Evolutionary conservation across 2,797 vertebrate species (phyloP), one percentile per base, ranked within the genome.

Genomic region (Pteronotus mesoamericanus): DNA sequence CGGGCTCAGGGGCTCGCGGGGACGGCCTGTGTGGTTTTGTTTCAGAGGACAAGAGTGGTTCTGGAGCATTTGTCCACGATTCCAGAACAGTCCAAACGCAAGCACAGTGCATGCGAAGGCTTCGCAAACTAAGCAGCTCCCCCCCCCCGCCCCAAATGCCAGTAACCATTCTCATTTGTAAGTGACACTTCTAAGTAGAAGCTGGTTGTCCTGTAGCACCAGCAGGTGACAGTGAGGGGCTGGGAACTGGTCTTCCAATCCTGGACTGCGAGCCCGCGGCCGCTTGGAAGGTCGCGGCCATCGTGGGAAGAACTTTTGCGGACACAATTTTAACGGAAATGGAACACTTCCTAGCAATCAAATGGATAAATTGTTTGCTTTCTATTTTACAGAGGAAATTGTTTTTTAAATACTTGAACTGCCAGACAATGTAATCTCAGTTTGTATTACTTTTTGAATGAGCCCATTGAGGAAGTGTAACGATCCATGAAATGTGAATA

Each of bases 401-500:
- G 88, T 82, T 95, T 68, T 92, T 86, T 94, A 94, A 90, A 84
- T 94, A 94, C 97, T 97, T 96, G 95, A 97, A 96, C 37, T 86
- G 79, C 96, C 75, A 79, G 79, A 79, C 72, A 39, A 9, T 88
- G 82, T 86, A 64, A 86, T 94, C 90, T 94, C 85, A 32, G 75
- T 91, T 84, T 95, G 94, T 92, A 24, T 89, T 68, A 2, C 69
- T 26, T 85, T 71, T 37, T 74, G 79, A 93, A 82, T 72, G 86
- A 55, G 26, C 94, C 91, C 71, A 0, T 61, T 68, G 88, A 97
- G 86, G 85, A 97, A 44, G 6, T 98, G 98, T 98, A 98, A 98
- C 86, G 95, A 96, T 94, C 98, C 97, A 83, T 95, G 95, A 97
- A 98, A 98, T 98, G 98, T 98, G 98, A 98, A 98, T 98, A 98